Base-by-base conservation (phyloP, 2,888 invertebrate genomes). In the Calliopum simillimum region DNA sequence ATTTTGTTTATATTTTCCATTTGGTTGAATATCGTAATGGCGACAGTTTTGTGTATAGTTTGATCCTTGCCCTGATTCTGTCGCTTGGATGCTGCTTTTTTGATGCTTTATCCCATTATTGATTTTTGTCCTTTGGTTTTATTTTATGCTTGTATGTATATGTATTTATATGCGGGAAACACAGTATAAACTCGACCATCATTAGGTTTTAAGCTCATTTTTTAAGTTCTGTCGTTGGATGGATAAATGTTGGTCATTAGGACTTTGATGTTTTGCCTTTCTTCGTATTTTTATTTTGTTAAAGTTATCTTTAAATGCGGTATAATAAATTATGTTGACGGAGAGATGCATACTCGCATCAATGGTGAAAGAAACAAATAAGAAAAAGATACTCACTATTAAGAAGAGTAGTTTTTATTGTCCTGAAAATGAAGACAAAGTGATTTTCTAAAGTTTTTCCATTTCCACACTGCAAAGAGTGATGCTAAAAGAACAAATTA, bases 1-100 rank as follows among this genome's bases (percentile, higher is more conserved):
- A 79, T 81, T 80, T 78, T 81, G 80, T 81, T 79, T 81, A 79
- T 79, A 81, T 81, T 81, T 80, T 81, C 79, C 77, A 79, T 80
- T 80, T 79, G 78, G 77, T 74, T 78, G 81, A 76, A 75, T 77
- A 74, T 75, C 70, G 33, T 59, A 43, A 43, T 58, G 41, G 21
- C 41, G 43, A 25, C 41, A 59, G 59, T 25, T 59, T 41, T 59
- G 25, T 14, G 23, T 59, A 41, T 33, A 59, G 59, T 59, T 59
- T 59, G 43, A 33, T 33, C 43, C 59, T 41, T 16, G 19, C 33
- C 33, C 33, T 33, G 33, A 6, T 33, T 33, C 33, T 33, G 33
- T 0, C 6, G 33, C 58, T 16, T 41, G 25, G 25, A 25, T 41
- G 33, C 11, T 41, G 6, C 14, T 16, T 8, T 25, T 58, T 41